Evolutionary conservation across 1,140 invertebrate species (phyloP).

Genomic region (Dreissena polymorpha): DNA sequence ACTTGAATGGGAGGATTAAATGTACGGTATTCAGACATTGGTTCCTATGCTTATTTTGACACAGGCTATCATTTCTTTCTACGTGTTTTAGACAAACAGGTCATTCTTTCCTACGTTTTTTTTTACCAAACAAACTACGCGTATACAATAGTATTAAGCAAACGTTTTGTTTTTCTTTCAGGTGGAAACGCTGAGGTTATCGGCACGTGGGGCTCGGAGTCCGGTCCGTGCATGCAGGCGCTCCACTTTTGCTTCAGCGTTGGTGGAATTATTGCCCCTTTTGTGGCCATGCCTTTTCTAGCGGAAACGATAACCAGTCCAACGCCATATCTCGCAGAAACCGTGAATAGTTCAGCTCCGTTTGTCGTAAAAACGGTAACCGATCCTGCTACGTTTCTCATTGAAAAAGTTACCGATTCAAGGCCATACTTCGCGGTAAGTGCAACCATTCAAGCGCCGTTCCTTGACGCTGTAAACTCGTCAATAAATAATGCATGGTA

Average conservation of each 20-base stretch:
- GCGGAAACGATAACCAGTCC: slow-evolving; percentile 6
- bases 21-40: too few relatives aligned
- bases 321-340: slow-evolving; percentile 35
- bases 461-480: neutral
- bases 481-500: too few relatives aligned
- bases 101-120: neutral
- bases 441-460: neutral
- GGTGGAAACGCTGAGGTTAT: slow-evolving; percentile 68
- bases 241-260: slow-evolving; percentile 65
- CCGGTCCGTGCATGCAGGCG: slow-evolving; percentile 63
- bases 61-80: neutral
- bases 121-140: neutral
- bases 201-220: slow-evolving; percentile 58
- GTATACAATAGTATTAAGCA: too few relatives aligned
- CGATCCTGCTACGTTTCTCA: neutral
- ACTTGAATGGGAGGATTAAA: neutral
- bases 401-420: neutral
- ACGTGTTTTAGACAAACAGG: neutral
- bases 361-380: neutral
- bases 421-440: neutral
- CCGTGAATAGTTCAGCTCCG: neutral
- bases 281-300: slow-evolving; percentile 66
- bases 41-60: too few relatives aligned
- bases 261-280: slow-evolving; percentile 65
- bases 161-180: slow-evolving; percentile 50